phyloP scores from a whole-genome alignment of 2,888 invertebrate genomes.

The Ganaspis brasiliensis region DNA sequence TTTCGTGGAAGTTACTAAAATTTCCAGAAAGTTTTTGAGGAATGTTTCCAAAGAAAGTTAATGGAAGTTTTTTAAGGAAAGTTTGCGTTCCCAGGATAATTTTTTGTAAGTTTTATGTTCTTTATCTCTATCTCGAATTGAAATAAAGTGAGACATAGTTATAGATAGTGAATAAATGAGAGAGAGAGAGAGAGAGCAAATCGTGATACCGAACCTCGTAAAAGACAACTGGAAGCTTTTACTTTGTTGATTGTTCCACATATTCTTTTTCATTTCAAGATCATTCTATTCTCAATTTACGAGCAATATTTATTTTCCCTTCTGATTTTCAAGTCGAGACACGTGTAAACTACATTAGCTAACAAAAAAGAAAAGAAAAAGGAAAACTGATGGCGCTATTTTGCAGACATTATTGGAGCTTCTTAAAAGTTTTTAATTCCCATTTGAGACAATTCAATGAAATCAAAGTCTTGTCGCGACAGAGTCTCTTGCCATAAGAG shows the following conservation, averaged over 20 bases:
- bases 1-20: too few relatives aligned
- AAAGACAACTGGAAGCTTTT: constrained; percentile 56
- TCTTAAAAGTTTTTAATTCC: constrained; percentile 15
- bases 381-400: background rate
- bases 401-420: background rate
- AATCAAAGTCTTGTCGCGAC: constrained; percentile 56
- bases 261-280: background rate
- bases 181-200: too few relatives aligned
- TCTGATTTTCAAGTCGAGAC: background rate
- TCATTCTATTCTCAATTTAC: background rate
- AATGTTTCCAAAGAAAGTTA: too few relatives aligned
- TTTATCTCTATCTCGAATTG: too few relatives aligned
- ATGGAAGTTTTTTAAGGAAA: too few relatives aligned
- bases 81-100: too few relatives aligned
- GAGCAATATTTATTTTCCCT: background rate
- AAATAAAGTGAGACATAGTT: too few relatives aligned
- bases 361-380: background rate
- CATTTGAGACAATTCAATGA: constrained; percentile 53
- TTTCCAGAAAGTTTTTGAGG: too few relatives aligned
- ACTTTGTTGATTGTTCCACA: constrained; percentile 44
- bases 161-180: too few relatives aligned
- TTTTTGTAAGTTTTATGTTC: too few relatives aligned
- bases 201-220: constrained; percentile 59
- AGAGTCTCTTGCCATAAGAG: constrained; percentile 68
- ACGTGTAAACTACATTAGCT: background rate